Conservation (phyloP, 2,113 vertebrate genomes). For the Lanius ludovicianus region DNA sequence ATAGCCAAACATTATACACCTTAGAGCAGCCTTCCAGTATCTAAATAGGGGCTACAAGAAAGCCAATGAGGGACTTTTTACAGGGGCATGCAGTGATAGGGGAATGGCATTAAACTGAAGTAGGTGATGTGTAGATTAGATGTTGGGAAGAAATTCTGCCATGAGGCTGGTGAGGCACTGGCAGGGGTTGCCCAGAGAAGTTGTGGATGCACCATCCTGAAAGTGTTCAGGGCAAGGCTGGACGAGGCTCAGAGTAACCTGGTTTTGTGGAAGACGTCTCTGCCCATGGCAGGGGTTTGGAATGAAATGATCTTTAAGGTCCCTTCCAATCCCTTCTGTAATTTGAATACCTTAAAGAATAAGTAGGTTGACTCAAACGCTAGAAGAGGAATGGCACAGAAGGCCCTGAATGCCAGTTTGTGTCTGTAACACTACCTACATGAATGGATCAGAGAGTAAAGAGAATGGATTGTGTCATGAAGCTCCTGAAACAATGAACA, state of each 20-base stretch:
- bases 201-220: background rate
- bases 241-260: background rate
- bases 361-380: background rate
- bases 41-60: background rate
- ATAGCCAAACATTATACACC: background rate
- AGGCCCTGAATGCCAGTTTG: background rate
- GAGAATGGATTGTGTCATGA: background rate
- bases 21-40: background rate
- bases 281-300: background rate
- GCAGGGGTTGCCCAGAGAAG: background rate
- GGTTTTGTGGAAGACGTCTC: rapidly evolving
- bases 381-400: background rate
- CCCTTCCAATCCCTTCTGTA: background rate
- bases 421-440: background rate
- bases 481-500: background rate
- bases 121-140: background rate
- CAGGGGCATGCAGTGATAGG: background rate
- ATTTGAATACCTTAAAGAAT: background rate
- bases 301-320: background rate
- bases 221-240: background rate
- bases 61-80: background rate
- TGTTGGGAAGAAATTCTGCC: background rate
- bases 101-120: background rate
- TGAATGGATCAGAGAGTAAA: background rate
- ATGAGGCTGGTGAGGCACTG: background rate